phyloP scores from a whole-genome alignment of 1,140 invertebrate species.

The Phortica variegata region DNA sequence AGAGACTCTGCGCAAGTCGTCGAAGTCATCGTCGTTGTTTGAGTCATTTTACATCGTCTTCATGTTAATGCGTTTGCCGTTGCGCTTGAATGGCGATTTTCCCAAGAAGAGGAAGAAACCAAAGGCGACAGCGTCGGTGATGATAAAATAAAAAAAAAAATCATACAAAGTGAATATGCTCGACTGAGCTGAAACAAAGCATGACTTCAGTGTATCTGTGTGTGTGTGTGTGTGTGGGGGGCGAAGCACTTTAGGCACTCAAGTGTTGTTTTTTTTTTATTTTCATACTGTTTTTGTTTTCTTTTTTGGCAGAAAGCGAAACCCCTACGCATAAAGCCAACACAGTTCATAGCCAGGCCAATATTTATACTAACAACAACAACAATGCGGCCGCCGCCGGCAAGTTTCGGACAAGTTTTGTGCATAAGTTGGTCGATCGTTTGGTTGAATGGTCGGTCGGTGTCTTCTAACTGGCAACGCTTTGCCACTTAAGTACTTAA shows the following conservation, averaged over 20 bases:
- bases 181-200: conserved; percentile 52
- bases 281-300: too few species aligned
- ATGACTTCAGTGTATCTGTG: conserved; percentile 21
- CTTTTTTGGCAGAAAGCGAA: conserved; percentile 28
- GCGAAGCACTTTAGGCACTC: neutral
- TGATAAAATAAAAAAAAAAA: too few species aligned
- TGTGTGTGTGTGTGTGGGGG: too few species aligned
- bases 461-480: conserved; percentile 6
- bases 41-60: conserved; percentile 22
- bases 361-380: conserved; percentile 20
- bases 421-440: too few species aligned
- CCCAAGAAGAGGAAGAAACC: conserved; percentile 42
- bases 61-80: conserved; percentile 50
- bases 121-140: conserved; percentile 26
- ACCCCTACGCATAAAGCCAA: conserved; percentile 41
- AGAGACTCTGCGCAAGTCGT: conserved; percentile 4
- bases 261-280: too few species aligned
- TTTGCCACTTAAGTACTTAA: conserved; percentile 52
- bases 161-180: conserved; percentile 37
- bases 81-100: conserved; percentile 49
- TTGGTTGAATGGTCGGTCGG: too few species aligned
- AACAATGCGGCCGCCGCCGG: conserved; percentile 24
- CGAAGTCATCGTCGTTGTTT: neutral
- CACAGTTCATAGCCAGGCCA: neutral
- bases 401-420: too few species aligned